Conservation (phyloP, 2,797 vertebrate genomes). For the Sebastiscus albofasciatus region DNA sequence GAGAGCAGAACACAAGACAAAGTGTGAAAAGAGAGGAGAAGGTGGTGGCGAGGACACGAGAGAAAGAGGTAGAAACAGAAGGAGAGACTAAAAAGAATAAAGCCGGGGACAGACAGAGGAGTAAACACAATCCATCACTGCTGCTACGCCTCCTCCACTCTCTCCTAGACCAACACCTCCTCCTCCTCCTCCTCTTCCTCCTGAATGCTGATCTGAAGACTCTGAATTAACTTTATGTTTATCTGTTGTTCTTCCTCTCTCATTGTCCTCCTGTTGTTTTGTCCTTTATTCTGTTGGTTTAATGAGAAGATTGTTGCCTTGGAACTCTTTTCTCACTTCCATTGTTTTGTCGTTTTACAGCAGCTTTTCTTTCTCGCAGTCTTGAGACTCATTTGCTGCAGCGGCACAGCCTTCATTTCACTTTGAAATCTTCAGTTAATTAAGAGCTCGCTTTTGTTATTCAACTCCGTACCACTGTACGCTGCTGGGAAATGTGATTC, state of each 20-base stretch:
- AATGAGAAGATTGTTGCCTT: neutral
- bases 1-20: neutral
- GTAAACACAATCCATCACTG: slow-evolving; percentile 80
- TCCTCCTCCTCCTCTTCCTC: slow-evolving; percentile 9
- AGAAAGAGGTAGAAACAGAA: slow-evolving; percentile 1
- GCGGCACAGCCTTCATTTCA: neutral
- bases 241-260: neutral
- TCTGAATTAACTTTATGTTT: neutral
- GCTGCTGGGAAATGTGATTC: neutral
- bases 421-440: neutral
- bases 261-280: neutral
- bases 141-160: slow-evolving; percentile 5
- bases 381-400: neutral
- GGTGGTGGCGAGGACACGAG: neutral
- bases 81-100: slow-evolving; percentile 30
- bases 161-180: slow-evolving; percentile 17
- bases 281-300: neutral
- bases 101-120: slow-evolving; percentile 34
- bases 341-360: neutral
- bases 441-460: neutral
- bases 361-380: neutral
- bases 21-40: slow-evolving; percentile 6
- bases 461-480: neutral
- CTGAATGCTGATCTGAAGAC: slow-evolving; percentile 47
- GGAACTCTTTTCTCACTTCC: neutral